Evolutionary conservation across 2,888 invertebrate species (phyloP), one percentile per base, ranked within the genome.

Genomic region (Patella ulyssiponensis): DNA sequence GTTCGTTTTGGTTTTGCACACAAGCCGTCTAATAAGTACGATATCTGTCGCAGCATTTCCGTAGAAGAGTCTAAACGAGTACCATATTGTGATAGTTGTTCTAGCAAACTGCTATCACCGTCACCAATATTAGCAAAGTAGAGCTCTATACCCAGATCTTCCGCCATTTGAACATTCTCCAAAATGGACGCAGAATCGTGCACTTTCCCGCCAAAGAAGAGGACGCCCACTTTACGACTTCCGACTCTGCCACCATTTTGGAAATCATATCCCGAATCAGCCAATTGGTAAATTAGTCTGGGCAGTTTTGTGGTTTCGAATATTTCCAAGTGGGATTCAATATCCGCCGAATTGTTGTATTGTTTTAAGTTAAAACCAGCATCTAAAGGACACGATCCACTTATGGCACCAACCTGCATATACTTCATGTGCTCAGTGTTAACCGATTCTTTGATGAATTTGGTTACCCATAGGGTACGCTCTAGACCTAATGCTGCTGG

Each of bases 381-480:
- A 27, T 78, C 78, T 9, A 56, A 73, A 3, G 80, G 80, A 33
- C 80, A 80, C 27, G 76, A 71, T 3, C 78, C 80, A 4, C 74
- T 74, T 7, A 80, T 23, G 3, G 73, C 77, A 15, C 80, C 80
- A 44, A 64, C 20, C 23, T 64, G 64, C 64, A 64, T 64, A 11
- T 64, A 23, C 23, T 64, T 23, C 64, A 64, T 64, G 51, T 81
- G 75, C 20, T 78, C 72, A n/a, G 44, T 12, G n/a, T 17, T 73
- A 78, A 81, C 53, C 20, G 78, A 73, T 69, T 72, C 69, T 12
- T 75, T 72, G 58, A 81, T 80, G 72, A 81, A 79, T 54, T 74
- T 73, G 15, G 81, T 78, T 71, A 79, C 78, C 81, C 81, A 81
- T 51, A 74, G 53, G 9, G 81, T 80, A 20, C 64, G 53, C n/a